These are phyloP conservation scores for Nephila pilipes DNA, from an alignment of 1,140 invertebrate genomes.

Conservation along the genomic window DNA sequence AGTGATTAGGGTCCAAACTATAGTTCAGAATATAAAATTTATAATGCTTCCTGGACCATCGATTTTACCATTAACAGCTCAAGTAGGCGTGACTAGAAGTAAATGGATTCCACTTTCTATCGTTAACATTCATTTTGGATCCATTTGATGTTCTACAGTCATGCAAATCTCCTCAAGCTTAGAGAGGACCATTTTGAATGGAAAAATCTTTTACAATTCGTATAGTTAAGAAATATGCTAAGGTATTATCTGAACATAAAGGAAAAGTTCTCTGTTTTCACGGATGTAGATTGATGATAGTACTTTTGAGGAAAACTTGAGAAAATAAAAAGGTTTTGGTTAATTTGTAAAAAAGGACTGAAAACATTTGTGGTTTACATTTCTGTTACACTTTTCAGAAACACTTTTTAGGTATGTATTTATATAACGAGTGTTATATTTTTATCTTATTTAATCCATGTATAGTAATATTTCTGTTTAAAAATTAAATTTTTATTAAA, in stretches of 20 bases:
- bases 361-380: no score
- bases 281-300: not conserved
- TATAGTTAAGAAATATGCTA: not conserved
- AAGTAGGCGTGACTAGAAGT: conserved; percentile 44
- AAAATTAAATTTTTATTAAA: no score
- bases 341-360: no score
- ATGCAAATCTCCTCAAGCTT: not conserved
- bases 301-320: not conserved
- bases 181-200: not conserved
- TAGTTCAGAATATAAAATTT: conserved; percentile 42
- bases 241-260: not conserved
- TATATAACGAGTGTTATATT: no score
- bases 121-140: conserved; percentile 61
- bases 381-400: no score
- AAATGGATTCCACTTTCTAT: conserved; percentile 44
- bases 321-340: no score
- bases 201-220: not conserved
- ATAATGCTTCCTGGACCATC: not conserved
- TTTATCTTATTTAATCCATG: no score
- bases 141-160: not conserved
- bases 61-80: conserved; percentile 54
- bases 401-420: no score
- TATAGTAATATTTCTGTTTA: no score
- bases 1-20: not conserved
- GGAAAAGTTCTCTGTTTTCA: not conserved